phyloP scores from a whole-genome alignment of 2,113 vertebrate genomes.

The Xiphophorus maculatus region DNA sequence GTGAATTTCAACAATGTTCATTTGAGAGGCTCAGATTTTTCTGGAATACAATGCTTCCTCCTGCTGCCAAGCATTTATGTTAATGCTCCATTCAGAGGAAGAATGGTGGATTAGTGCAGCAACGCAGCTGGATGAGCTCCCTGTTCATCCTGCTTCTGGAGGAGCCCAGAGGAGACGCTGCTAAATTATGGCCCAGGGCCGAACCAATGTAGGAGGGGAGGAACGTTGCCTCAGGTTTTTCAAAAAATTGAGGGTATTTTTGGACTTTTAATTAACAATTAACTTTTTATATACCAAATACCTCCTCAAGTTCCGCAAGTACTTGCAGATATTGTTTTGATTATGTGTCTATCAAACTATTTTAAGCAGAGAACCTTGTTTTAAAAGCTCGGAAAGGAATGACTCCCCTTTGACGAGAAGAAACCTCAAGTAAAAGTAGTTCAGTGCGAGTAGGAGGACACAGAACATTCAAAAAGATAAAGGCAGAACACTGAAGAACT shows the following conservation, averaged over 20 bases:
- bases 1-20: slow-evolving; percentile 66
- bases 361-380: neutral
- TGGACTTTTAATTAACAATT: slow-evolving; percentile 7
- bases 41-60: slow-evolving; percentile 64
- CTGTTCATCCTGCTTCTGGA: slow-evolving; percentile 40
- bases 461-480: no score
- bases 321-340: neutral
- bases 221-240: neutral
- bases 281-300: neutral
- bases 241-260: neutral
- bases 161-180: slow-evolving; percentile 9
- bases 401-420: no score
- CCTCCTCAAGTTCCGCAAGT: neutral
- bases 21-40: slow-evolving; percentile 61
- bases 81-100: slow-evolving; percentile 72
- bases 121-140: slow-evolving; percentile 67
- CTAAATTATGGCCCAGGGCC: slow-evolving; percentile 2
- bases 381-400: no score
- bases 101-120: slow-evolving; percentile 72
- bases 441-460: no score
- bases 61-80: slow-evolving; percentile 72
- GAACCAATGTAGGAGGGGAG: slow-evolving; percentile 4
- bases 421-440: no score
- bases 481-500: no score
- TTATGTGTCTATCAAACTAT: neutral